Evolutionary conservation across 1,140 invertebrate genomes (phyloP).

Genomic region (Drosophila tristis): DNA sequence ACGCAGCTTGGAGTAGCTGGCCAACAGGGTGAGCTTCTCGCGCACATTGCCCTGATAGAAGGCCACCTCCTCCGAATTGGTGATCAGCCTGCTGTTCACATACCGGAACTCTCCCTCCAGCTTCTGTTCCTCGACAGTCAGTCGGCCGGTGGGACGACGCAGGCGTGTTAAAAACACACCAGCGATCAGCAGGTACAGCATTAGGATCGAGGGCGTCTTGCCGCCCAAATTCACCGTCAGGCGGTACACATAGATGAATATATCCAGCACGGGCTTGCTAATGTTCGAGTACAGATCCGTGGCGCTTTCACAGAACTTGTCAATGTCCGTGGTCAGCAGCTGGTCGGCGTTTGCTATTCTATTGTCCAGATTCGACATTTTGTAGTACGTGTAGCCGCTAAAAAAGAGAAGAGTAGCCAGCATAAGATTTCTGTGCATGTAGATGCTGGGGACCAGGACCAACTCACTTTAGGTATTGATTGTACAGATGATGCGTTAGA

Average conservation of each 20-base stretch:
- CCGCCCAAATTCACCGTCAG: conserved; percentile 94
- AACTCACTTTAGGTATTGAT: conserved; percentile 96
- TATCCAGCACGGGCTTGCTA: conserved; percentile 98
- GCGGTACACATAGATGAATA: conserved; percentile 96
- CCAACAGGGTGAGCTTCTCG: conserved; percentile 94
- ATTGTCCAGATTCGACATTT: conserved; percentile 97
- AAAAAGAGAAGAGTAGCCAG: conserved; percentile 22
- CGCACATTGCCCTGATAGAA: conserved; percentile 97
- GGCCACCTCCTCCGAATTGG: conserved; percentile 98
- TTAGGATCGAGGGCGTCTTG: conserved; percentile 93
- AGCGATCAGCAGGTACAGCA: conserved; percentile 93
- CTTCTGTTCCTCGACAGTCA: conserved; percentile 97
- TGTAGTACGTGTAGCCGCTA: conserved; percentile 98
- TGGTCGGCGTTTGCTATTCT: conserved; percentile 98
- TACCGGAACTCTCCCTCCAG: conserved; percentile 99
- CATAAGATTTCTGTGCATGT: not conserved
- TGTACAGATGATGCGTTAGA: conserved; percentile 93
- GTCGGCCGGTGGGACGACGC: conserved; percentile 91
- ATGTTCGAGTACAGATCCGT: conserved; percentile 98
- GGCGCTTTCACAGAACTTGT: conserved; percentile 98
- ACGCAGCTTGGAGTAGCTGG: conserved; percentile 95
- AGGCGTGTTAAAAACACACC: conserved; percentile 92
- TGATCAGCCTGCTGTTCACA: conserved; percentile 97
- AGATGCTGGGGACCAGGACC: too few relatives aligned
- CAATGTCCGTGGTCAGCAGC: conserved; percentile 97